Conservation (phyloP, 2,113 vertebrate species). For the Gopherus flavomarginatus region DNA sequence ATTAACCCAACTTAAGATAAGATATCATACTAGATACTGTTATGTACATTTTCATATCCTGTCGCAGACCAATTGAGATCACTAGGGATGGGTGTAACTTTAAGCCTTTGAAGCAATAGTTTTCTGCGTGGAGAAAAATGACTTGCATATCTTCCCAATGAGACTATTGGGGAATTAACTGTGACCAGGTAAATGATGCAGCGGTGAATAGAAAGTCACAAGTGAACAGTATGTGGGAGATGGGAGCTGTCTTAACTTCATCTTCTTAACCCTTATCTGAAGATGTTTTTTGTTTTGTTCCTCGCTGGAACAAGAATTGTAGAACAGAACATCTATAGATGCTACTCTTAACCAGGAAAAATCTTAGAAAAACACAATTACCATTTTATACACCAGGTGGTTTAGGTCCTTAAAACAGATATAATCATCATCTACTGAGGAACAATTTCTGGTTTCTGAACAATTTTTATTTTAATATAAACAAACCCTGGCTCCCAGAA, state of each 20-base stretch:
- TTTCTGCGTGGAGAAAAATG: neutral
- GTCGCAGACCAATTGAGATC: neutral
- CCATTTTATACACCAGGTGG: neutral
- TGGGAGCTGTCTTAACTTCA: conserved; percentile 2
- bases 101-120: neutral
- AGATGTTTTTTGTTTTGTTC: conserved; percentile 18
- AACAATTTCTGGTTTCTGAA: neutral
- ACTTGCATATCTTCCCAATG: neutral
- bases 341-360: neutral
- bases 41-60: neutral
- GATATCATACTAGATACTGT: neutral
- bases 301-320: neutral
- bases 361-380: neutral
- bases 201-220: neutral
- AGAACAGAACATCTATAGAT: neutral
- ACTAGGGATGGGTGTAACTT: neutral
- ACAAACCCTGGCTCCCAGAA: neutral
- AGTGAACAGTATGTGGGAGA: neutral
- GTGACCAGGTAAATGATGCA: neutral
- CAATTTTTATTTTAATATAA: neutral
- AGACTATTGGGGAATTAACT: conserved; percentile 1
- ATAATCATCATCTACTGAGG: neutral
- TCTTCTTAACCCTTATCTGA: neutral
- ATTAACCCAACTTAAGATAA: neutral
- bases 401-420: neutral